Evolutionary conservation across 2,888 invertebrate genomes (phyloP), one percentile per base, ranked within the genome.

Genomic region (Epinotia demarniana): DNA sequence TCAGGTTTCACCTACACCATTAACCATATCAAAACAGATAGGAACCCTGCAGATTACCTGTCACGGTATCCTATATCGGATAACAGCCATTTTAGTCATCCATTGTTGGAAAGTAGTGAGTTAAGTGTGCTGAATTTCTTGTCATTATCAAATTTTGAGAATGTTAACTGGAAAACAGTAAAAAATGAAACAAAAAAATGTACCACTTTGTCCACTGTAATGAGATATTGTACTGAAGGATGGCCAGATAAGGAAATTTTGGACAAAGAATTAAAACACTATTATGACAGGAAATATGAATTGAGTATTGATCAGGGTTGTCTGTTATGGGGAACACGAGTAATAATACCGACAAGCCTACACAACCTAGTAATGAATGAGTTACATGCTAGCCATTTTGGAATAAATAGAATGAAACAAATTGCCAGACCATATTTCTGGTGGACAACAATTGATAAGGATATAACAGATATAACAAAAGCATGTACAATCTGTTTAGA

Each of bases 331-430:
- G 77, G 72, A 11, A 66, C 58, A 23, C 74, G 76, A 60, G 78
- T 78, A 11, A 27, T 77, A 8, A 72, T 78, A n/a, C 78, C 78
- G 9, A 43, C 49, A 53, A 9, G 16, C 9, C 46, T 74, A 27
- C 71, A 72, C 49, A 61, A 66, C 13, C 12, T 27, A 27, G 68
- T 78, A n/a, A 43, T 78, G 33, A 66, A 73, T 55, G 64, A 70
- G 2, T 49, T 78, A 60, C 78, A 79, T 73, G 76, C 76, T 8
- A 66, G 67, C 9, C 78, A 77, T 66, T 58, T 67, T 67, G 78
- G 78, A 5, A 73, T 77, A 13, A 70, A 23, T 12, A 60, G 69
- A 23, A 73, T 75, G 18, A 66, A 77, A 39, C 12, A 71, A 18
- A 55, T 74, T 13, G 62, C 74, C 9, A 72, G 77, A 43, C 60